Percentiles rank a stretch among this genome's conserved stretches.
These are phyloP conservation scores for Lamellibrachia luymesi DNA, from an alignment of 1,140 invertebrate genomes.

Conservation along the genomic window DNA sequence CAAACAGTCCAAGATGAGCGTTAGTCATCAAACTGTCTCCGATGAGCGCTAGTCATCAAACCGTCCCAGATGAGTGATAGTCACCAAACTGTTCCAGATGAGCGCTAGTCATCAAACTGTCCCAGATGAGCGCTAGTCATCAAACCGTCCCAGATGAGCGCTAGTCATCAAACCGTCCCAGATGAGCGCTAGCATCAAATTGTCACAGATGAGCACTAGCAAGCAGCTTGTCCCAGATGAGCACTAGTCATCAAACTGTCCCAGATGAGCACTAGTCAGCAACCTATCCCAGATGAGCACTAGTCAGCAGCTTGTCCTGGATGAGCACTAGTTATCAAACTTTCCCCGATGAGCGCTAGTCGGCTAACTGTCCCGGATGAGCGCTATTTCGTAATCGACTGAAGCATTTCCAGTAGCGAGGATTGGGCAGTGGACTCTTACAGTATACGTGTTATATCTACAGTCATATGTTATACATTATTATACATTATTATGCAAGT, in stretches of 20 bases:
- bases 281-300: no score
- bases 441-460: background rate
- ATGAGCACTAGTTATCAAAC: background rate
- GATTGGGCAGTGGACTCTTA: background rate
- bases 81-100: background rate
- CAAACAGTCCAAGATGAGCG: background rate
- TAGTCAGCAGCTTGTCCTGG: no score
- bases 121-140: background rate
- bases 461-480: background rate
- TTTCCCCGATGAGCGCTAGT: background rate
- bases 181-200: no score
- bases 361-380: background rate
- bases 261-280: no score
- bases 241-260: no score
- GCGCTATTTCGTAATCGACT: background rate
- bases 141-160: background rate
- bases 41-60: background rate
- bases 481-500: background rate
- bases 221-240: no score
- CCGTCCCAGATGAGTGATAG: background rate
- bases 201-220: no score
- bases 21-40: background rate
- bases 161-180: no score
- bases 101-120: background rate
- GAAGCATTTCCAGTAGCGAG: background rate